Evolutionary conservation across 2,888 invertebrate genomes (phyloP).

Genomic region (Germaria angustata): DNA sequence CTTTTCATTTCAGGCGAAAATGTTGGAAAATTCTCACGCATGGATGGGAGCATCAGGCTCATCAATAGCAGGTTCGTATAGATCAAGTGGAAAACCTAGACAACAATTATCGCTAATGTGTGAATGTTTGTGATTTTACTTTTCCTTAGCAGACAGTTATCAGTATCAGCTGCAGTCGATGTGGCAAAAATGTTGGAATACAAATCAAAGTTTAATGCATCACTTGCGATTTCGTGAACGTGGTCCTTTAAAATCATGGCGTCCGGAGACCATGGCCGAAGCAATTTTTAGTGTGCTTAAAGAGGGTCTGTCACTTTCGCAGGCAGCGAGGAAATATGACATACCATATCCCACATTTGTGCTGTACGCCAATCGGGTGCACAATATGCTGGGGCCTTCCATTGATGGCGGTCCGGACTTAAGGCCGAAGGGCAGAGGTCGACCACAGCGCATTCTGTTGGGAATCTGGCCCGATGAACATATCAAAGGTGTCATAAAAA

Average conservation of each 20-base stretch:
- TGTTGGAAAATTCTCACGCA: conserved; percentile 94
- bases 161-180: conserved; percentile 96
- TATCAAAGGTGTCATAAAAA: conserved; percentile 94
- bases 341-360: conserved; percentile 97
- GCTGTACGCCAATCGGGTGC: conserved; percentile 94
- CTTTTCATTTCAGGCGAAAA: conserved; percentile 88
- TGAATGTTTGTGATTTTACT: conserved; percentile 5
- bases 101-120: neutral
- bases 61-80: conserved; percentile 91
- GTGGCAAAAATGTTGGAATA: conserved; percentile 98
- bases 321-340: conserved; percentile 95
- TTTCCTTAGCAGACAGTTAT: conserved; percentile 88
- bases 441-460: conserved; percentile 93
- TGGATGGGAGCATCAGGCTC: conserved; percentile 92
- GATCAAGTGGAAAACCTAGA: neutral
- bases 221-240: conserved; percentile 94
- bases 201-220: conserved; percentile 94
- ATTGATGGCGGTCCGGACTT: conserved; percentile 94
- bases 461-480: conserved; percentile 97
- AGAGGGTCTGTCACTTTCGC: conserved; percentile 92
- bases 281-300: conserved; percentile 95
- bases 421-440: conserved; percentile 93
- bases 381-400: conserved; percentile 96
- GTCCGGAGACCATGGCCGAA: conserved; percentile 96
- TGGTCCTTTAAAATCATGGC: conserved; percentile 95